A percentile compares a stretch with the other conserved stretches of the same genome.
Evolutionary conservation across 2,113 vertebrate genomes (phyloP).

Genomic region (Sula dactylatra): DNA sequence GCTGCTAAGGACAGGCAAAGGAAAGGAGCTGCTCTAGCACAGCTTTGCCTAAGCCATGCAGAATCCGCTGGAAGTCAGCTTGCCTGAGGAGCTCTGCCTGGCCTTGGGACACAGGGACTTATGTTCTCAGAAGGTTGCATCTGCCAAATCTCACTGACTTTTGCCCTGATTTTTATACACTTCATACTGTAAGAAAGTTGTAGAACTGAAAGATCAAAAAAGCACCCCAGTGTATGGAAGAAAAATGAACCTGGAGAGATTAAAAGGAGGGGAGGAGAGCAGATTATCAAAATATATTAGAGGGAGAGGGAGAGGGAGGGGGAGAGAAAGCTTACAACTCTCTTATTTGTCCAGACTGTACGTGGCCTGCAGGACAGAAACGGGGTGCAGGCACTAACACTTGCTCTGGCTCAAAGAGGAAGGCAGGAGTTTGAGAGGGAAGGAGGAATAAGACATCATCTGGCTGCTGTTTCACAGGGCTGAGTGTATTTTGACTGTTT

Average conservation of each 20-base stretch:
- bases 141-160: slow-evolving; percentile 22
- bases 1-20: neutral
- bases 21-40: neutral
- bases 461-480: neutral
- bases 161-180: neutral
- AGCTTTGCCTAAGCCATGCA: neutral
- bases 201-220: neutral
- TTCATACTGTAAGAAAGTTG: neutral
- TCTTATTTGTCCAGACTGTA: rapidly evolving
- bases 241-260: neutral
- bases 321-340: neutral
- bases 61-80: neutral
- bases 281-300: neutral
- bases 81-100: slow-evolving; percentile 13
- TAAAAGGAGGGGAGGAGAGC: neutral
- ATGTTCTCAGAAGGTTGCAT: neutral
- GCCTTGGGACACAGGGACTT: neutral
- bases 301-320: too few relatives aligned
- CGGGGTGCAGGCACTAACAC: neutral
- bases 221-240: neutral
- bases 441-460: neutral
- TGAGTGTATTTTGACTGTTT: neutral
- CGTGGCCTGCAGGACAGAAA: neutral
- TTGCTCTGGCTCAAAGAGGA: neutral
- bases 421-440: neutral